phyloP scores from a whole-genome alignment of 1,140 invertebrate genomes.

The Diachasma alloeum region DNA sequence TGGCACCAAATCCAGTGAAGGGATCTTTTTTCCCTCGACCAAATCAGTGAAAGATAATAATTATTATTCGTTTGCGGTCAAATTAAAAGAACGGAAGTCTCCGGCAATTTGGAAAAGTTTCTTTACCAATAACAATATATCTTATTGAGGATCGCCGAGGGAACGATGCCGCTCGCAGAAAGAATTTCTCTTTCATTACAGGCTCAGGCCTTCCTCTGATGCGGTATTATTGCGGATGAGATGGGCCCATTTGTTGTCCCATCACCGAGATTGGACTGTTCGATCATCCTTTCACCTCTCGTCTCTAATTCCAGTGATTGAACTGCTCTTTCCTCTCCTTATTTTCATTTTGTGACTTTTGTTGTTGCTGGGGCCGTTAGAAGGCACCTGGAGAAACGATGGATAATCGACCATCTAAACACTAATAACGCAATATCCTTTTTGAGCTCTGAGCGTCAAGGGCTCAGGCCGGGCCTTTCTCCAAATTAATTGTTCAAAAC shows the following conservation, averaged over 20 bases:
- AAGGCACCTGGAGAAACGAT: too few species aligned
- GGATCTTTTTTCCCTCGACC: too few species aligned
- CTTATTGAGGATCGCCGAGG: neutral
- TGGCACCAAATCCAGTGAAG: too few species aligned
- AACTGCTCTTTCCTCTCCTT: too few species aligned
- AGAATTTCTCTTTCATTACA: neutral
- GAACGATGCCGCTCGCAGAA: neutral
- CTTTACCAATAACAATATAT: neutral
- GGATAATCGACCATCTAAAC: too few species aligned
- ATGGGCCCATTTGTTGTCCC: neutral
- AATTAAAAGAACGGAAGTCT: neutral
- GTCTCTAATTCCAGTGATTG: too few species aligned
- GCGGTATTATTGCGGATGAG: neutral
- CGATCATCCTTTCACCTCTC: neutral
- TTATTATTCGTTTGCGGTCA: neutral
- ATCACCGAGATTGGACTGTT: neutral
- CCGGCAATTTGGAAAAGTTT: neutral
- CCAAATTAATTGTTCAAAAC: neutral
- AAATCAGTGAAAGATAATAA: neutral
- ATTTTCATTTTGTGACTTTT: too few species aligned
- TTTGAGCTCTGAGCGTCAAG: neutral
- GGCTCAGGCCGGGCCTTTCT: neutral
- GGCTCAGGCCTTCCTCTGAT: neutral
- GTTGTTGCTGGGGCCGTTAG: too few species aligned
- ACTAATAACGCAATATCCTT: neutral